Evolutionary conservation across 2,888 invertebrate genomes (phyloP), one percentile per base, ranked within the genome.

Genomic region (Scelioninae gen. 2): DNA sequence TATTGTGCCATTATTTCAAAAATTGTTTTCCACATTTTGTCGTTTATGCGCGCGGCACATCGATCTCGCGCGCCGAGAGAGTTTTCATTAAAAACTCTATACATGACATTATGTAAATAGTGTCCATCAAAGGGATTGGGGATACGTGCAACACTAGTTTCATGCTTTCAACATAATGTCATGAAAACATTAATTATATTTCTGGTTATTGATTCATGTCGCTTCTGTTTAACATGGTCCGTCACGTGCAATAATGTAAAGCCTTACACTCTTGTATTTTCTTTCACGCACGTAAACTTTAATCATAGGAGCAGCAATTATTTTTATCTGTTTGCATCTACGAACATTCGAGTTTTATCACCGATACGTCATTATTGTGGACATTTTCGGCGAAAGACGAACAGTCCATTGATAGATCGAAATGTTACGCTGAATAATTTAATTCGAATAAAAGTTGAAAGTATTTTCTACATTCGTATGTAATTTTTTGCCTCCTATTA

Each of bases 1-100:
- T 53, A 64, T 53, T 53, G 43, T 53, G 53, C 55, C 46, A 65
- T 55, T 65, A 65, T 55, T 55, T 65, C 37, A 37, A 19, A 63
- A 63, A 43, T 28, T 55, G 5, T 55, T 65, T 53, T n/a, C 52
- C 64, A 64, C 35, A 53, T 50, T 52, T 13, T 52, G 18, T 33
- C 35, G 52, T 45, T 45, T 18, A 15, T 22, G 35, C 10, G 9
- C 22, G 18, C 31, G 6, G 15, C 18, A 31, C 46, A 33, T 46
- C 39, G 37, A 35, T 53, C 22, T 37, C 19, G 10, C 13, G 18
- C 13, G 19, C 25, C 22, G 4, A 6, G 3, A 15, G 10, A 41
- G 13, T 39, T 64, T 53, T 53, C 39, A 28, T 9, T 50, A n/a
- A 63, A 52, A 63, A 50, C 13, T 52, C 41, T 31, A 25, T 55